Base-by-base conservation (phyloP, 2,797 vertebrate species). In the Tamandua tetradactyla region DNA sequence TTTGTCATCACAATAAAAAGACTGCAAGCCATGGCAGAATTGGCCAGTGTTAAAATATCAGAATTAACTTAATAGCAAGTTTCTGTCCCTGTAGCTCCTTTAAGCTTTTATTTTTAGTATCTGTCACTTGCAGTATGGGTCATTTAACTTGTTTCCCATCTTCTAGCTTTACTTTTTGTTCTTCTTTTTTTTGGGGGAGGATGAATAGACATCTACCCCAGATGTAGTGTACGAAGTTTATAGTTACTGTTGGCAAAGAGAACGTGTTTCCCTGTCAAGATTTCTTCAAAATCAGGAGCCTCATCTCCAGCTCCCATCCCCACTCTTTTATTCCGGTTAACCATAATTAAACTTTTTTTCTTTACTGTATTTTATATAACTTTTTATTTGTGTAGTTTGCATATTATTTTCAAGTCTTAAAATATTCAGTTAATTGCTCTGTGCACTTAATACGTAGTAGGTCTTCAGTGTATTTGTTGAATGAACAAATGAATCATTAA, bases 171-270 rank as follows among this genome's bases (percentile, higher is more conserved):
- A n/a, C n/a, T n/a, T n/a, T n/a, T n/a, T 72, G 14, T 17, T 52
- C 64, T 76, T 95, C 86, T 80, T 92, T 3, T 25, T 9, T 89
- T 91, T 94, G 79, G 44, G n/a, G 71, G 84, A 93, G 32, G 32
- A 23, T 92, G 76, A 79, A 7, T 87, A 35, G 55, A 80, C 32
- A 18, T 94, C 35, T 78, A 1, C 14, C 3, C 18, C 61, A 44
- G 44, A 88, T 40, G 72, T 87, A 68, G 64, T 20, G 83, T 61
- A 66, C 66, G 47, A 71, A 84, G 27, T 80, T 91, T 59, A n/a
- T 59, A 78, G 17, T 76, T 93, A n/a, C 23, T 84, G 40, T 92
- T 92, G 82, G 35, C 66, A 94, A 90, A 87, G 86, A 61, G 66
- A 44, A 25, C 66, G 35, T 68, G 27, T 57, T 44, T 15, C 11